phyloP scores from a whole-genome alignment of 2,113 vertebrate genomes.

The Engraulis encrasicolus region DNA sequence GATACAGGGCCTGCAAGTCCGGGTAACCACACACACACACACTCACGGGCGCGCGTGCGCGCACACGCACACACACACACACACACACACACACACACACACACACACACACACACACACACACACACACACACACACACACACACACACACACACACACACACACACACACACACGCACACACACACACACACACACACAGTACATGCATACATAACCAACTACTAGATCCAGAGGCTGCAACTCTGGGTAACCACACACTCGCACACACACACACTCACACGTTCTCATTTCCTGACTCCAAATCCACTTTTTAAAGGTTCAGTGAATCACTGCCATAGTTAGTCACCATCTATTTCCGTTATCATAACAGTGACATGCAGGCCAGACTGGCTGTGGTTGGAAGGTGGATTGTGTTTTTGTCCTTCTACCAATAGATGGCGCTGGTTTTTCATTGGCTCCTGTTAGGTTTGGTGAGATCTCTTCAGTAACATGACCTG shows the following conservation, averaged over 20 bases:
- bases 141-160: not conserved
- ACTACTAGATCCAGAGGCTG: no score
- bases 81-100: not conserved
- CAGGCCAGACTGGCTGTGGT: not conserved
- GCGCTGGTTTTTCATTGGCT: not conserved
- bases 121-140: conserved; percentile 28
- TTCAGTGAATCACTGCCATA: not conserved
- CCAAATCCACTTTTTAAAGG: not conserved
- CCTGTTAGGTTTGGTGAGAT: not conserved
- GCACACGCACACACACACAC: not conserved
- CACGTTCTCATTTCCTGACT: not conserved
- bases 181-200: not conserved
- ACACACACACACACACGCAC: not conserved
- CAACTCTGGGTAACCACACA: no score
- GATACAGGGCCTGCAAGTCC: conserved; percentile 91
- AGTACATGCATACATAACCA: no score
- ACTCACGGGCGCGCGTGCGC: no score
- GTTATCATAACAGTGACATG: not conserved
- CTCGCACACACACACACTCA: conserved; percentile 3
- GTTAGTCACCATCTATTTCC: not conserved
- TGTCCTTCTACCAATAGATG: not conserved
- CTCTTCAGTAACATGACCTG: no score
- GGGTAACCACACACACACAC: conserved; percentile 78
- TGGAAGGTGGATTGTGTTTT: not conserved
- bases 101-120: conserved; percentile 4